Conservation (phyloP, 2,888 invertebrate species). For the Drosophila lutescens region DNA sequence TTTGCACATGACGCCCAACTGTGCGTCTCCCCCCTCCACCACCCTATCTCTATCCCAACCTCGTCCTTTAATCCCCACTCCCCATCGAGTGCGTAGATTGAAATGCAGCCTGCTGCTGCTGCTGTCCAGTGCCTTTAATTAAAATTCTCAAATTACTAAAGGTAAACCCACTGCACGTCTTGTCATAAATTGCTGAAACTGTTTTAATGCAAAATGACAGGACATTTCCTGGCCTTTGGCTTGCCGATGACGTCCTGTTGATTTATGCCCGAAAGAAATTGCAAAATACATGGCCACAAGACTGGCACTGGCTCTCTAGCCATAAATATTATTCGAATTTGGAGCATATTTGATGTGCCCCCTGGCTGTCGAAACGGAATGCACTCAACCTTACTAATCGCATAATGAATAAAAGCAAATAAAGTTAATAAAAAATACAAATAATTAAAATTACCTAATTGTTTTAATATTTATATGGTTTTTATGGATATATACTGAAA, state of each 20-base stretch:
- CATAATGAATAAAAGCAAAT: neutral
- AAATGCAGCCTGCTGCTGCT: constrained; percentile 36
- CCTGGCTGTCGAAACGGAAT: neutral
- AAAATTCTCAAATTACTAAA: constrained; percentile 72
- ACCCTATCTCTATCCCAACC: too few relatives aligned
- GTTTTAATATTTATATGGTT: neutral
- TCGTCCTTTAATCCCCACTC: neutral
- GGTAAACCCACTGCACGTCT: constrained; percentile 56
- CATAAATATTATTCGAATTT: constrained; percentile 26
- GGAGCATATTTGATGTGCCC: constrained; percentile 7
- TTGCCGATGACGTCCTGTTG: constrained; percentile 22
- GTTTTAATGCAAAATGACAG: constrained; percentile 41
- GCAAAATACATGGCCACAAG: constrained; percentile 9
- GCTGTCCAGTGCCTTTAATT: constrained; percentile 64
- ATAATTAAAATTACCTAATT: neutral
- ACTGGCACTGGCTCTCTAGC: neutral
- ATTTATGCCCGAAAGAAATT: constrained; percentile 34
- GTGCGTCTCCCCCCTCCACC: constrained; percentile 11
- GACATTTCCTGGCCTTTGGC: constrained; percentile 9
- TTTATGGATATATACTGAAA: too few relatives aligned
- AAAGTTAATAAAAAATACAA: neutral
- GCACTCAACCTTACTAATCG: neutral
- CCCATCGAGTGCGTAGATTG: constrained; percentile 34
- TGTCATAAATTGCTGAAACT: constrained; percentile 54
- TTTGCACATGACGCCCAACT: constrained; percentile 53